Evolutionary conservation across 2,113 vertebrate species (phyloP), one percentile per base, ranked within the genome.

Genomic region (Scortum barcoo): DNA sequence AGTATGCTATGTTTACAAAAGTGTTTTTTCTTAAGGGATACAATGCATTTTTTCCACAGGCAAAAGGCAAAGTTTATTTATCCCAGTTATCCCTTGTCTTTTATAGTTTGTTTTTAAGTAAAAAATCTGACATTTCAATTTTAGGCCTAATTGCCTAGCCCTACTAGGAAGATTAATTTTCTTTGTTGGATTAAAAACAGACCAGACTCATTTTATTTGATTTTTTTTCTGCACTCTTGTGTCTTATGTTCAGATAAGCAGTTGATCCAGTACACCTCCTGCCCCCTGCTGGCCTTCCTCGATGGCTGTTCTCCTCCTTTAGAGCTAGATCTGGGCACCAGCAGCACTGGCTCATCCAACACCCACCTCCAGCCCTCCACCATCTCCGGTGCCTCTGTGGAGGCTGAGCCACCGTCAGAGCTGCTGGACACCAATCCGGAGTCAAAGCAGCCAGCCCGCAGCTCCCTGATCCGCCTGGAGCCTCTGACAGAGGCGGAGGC

Each of bases 401-500:
- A 62, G 13, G 42, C 92, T 0, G 92, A 94, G 75, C 95, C 95
- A 20, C 92, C 93, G 5, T 93, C 95, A 0, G 96, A 97, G 84
- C 93, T 97, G 51, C 93, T 98, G 86, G 97, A 97, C 44, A 69
- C 86, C 68, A 91, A 87, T 66, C 86, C 94, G 71, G 97, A 97
- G 67, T 80, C 84, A 0, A 89, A 83, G 53, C 78, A 91, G 60
- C 89, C 93, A 0, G 90, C 93, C 3, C 96, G 95, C 75, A 98
- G 96, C 94, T 96, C 97, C 63, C 95, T 99, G 80, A 96, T 99
- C 88, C 96, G 96, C 20, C 93, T 99, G 89, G 98, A 99, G 88
- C 98, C 98, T 0, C 93, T 99, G 88, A 98, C 97, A 0, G 98
- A 99, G 91, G 97, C 97, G 0, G 97, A 99, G 90, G 98, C 97